phyloP scores from a whole-genome alignment of 2,888 invertebrate species.

The Exephanes ischioxanthus region DNA sequence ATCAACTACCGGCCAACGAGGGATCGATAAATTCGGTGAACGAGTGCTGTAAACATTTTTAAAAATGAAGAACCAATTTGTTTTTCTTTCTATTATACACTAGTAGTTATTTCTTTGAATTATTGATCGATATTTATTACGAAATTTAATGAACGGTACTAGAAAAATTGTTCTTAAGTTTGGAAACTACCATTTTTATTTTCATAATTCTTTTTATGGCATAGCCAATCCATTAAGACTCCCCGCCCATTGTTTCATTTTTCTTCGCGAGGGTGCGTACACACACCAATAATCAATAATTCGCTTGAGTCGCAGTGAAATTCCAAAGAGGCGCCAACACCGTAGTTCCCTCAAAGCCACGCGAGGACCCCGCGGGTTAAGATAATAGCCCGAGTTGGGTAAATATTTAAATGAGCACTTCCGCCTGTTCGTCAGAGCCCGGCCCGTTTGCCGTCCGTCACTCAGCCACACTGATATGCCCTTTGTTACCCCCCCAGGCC shows the following conservation, averaged over 20 bases:
- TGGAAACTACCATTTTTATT: too few relatives aligned
- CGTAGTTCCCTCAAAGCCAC: conserved; percentile 3
- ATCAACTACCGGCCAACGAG: too few relatives aligned
- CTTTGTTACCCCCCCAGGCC: conserved; percentile 52
- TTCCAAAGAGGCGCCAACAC: conserved; percentile 3
- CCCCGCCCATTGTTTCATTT: neutral
- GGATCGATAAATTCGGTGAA: too few relatives aligned
- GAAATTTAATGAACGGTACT: too few relatives aligned
- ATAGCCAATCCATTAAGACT: neutral
- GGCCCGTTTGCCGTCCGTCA: conserved; percentile 63
- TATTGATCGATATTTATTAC: too few relatives aligned
- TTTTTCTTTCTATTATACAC: too few relatives aligned
- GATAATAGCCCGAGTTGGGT: conserved; percentile 65
- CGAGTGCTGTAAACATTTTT: too few relatives aligned
- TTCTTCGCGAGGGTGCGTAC: neutral
- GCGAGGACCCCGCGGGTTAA: conserved; percentile 39
- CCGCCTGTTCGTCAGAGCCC: conserved; percentile 41
- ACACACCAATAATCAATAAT: neutral
- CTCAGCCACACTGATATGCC: conserved; percentile 69
- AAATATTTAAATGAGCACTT: conserved; percentile 73
- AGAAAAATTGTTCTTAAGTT: neutral
- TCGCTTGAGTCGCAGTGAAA: neutral
- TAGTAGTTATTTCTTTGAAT: too few relatives aligned
- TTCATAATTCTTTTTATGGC: too few relatives aligned
- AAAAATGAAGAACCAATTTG: too few relatives aligned